These are phyloP conservation scores for Stenodema calcarata DNA, from an alignment of 2,888 invertebrate genomes.

Conservation along the genomic window DNA sequence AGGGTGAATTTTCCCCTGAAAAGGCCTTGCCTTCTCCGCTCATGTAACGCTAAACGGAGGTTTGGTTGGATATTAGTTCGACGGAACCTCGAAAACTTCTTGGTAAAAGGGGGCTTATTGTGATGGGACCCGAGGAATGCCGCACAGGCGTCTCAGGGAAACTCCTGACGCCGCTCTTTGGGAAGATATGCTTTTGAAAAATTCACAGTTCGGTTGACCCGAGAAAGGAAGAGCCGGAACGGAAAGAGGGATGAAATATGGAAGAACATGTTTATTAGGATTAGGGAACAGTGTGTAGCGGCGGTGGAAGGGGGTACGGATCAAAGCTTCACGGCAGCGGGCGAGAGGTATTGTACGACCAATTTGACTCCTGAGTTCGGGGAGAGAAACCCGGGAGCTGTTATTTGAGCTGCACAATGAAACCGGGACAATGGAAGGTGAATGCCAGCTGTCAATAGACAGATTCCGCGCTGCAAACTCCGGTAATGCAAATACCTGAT, in stretches of 20 bases:
- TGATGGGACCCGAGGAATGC: neutral
- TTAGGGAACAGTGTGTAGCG: neutral
- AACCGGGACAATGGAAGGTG: conserved; percentile 21
- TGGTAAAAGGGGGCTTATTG: neutral
- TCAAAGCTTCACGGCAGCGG: neutral
- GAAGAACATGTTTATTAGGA: conserved; percentile 36
- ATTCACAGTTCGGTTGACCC: conserved; percentile 39
- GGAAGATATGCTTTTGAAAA: conserved; percentile 41
- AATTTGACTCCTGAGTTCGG: conserved; percentile 17
- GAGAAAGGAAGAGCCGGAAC: neutral
- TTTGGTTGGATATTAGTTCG: neutral
- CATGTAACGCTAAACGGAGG: neutral
- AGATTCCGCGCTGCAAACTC: conserved; percentile 15
- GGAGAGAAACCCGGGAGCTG: neutral
- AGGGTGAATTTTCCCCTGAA: neutral
- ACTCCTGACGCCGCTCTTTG: too few species aligned
- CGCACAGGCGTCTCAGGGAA: neutral
- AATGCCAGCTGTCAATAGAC: conserved; percentile 33
- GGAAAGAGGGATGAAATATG: neutral
- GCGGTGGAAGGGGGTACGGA: neutral
- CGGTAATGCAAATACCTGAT: conserved; percentile 35
- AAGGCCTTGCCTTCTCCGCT: neutral
- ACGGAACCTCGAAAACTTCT: neutral
- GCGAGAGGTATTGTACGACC: conserved; percentile 28
- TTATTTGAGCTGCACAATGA: conserved; percentile 36